These are phyloP conservation scores for Drosophila affinis DNA, from an alignment of 2,888 invertebrate genomes.

Conservation along the genomic window DNA sequence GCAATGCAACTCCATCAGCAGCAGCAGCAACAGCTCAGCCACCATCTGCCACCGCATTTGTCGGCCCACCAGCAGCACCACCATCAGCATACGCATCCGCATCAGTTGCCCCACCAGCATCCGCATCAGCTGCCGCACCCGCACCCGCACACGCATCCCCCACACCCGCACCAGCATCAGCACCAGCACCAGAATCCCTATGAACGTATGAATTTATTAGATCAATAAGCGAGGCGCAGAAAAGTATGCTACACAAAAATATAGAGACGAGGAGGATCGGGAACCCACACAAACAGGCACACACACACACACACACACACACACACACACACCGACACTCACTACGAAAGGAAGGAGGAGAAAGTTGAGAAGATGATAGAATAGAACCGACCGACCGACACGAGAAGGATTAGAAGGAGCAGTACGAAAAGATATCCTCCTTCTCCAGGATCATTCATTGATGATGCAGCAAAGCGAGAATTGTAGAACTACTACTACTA, in stretches of 20 bases:
- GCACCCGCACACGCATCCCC: conserved; percentile 46
- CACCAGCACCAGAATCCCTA: conserved; percentile 69
- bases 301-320: conserved; percentile 11
- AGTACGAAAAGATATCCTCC: not conserved
- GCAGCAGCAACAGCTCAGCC: not conserved
- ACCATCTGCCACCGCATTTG: conserved; percentile 36
- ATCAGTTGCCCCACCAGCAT: conserved; percentile 42
- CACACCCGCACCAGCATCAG: conserved; percentile 22
- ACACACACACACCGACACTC: not conserved
- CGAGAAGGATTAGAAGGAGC: not conserved
- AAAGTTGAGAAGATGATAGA: not conserved
- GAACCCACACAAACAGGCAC: conserved; percentile 9
- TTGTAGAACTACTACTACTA: conserved; percentile 5
- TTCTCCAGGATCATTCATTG: not conserved
- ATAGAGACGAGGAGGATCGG: conserved; percentile 2
- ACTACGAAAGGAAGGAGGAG: not conserved
- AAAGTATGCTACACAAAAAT: conserved; percentile 50
- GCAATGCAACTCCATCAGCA: conserved; percentile 31
- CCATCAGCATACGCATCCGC: conserved; percentile 46
- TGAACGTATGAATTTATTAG: conserved; percentile 80
- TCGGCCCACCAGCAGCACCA: conserved; percentile 28
- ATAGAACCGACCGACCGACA: conserved; percentile 20
- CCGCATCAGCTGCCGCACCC: conserved; percentile 21
- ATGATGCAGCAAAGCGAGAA: not conserved
- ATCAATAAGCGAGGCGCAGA: conserved; percentile 72